Conservation (phyloP, 64 coral and sea anemone species). For the Anthopleura sola region DNA sequence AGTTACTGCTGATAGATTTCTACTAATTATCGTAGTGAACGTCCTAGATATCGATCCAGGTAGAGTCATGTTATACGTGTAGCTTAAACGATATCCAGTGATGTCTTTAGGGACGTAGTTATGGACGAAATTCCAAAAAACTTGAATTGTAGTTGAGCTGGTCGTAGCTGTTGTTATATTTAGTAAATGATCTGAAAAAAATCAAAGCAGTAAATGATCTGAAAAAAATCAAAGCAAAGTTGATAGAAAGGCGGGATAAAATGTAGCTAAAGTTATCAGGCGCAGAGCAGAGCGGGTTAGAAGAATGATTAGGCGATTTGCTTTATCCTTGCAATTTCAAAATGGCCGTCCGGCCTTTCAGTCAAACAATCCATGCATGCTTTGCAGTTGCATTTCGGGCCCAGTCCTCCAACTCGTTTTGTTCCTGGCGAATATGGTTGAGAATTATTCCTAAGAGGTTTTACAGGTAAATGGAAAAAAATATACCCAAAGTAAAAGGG, state of each 20-base stretch:
- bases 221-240: background rate
- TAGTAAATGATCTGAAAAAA: background rate
- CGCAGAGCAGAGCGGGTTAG: too few relatives aligned
- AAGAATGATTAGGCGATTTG: too few relatives aligned
- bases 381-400: too few relatives aligned
- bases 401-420: too few relatives aligned
- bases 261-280: too few relatives aligned
- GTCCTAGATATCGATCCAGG: background rate
- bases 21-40: background rate
- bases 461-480: too few relatives aligned
- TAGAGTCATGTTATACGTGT: background rate
- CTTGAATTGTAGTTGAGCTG: slow-evolving; percentile 18
- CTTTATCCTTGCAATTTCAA: too few relatives aligned
- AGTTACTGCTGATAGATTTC: background rate
- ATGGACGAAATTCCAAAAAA: background rate
- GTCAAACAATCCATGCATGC: too few relatives aligned
- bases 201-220: background rate
- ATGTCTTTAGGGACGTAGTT: background rate
- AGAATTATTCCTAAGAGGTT: background rate
- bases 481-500: too few relatives aligned
- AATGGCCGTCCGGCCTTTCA: too few relatives aligned
- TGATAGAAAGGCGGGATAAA: too few relatives aligned
- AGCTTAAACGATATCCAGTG: slow-evolving; percentile 2
- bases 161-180: background rate
- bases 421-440: background rate